These are phyloP conservation scores for Cynopterus sphinx DNA, from an alignment of 2,797 vertebrate species.

Conservation along the genomic window DNA sequence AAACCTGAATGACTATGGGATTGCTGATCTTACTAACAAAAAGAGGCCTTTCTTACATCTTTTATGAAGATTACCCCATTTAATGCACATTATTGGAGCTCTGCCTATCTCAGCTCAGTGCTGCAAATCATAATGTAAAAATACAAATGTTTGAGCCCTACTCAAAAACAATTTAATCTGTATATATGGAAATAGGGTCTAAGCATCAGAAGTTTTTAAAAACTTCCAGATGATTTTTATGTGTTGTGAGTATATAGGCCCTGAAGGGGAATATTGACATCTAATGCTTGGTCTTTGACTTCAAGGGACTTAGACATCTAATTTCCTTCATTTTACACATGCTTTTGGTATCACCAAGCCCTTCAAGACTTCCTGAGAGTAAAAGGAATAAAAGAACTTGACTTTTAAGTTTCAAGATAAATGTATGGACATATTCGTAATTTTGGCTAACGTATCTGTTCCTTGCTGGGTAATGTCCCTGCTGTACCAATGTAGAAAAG, in stretches of 20 bases:
- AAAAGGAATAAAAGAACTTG: not conserved
- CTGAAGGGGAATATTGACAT: not conserved
- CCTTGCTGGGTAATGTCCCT: not conserved
- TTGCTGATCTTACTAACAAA: not conserved
- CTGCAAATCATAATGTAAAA: not conserved
- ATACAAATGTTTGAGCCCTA: not conserved
- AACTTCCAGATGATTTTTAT: not conserved
- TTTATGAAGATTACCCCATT: not conserved
- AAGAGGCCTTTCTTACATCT: not conserved
- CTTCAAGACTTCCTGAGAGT: not conserved
- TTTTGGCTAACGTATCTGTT: not conserved
- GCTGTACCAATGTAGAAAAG: not conserved
- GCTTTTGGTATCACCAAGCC: not conserved
- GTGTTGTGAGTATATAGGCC: not conserved
- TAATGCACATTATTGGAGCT: not conserved
- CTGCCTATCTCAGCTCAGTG: not conserved
- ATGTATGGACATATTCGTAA: not conserved
- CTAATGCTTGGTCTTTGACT: not conserved
- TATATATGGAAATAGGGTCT: not conserved
- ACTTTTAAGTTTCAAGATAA: slow-evolving; percentile 36
- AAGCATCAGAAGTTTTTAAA: not conserved
- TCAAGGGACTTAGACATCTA: not conserved
- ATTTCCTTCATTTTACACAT: not conserved
- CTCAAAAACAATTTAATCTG: not conserved
- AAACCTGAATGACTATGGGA: not conserved